phyloP scores from a whole-genome alignment of 1,140 invertebrate genomes.

The Nebria ingens region DNA sequence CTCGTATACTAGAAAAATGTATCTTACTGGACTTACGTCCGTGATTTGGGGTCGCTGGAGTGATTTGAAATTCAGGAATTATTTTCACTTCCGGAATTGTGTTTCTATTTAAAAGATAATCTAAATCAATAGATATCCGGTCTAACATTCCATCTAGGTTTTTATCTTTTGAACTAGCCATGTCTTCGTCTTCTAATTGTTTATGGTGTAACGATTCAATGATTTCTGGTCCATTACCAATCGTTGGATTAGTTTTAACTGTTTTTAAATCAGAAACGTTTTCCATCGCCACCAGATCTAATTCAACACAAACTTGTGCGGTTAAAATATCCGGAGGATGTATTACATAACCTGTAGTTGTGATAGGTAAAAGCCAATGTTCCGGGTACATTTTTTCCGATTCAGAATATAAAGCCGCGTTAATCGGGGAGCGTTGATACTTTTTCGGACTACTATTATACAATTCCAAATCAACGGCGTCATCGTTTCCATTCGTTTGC shows the following conservation, averaged over 20 bases:
- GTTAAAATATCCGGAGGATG: conserved; percentile 22
- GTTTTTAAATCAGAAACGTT: conserved; percentile 18
- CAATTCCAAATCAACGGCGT: conserved; percentile 14
- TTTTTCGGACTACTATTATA: conserved; percentile 14
- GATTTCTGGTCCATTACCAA: not conserved
- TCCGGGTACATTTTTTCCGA: not conserved
- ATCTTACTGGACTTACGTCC: conserved; percentile 3
- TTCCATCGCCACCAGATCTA: conserved; percentile 25
- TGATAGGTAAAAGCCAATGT: not conserved
- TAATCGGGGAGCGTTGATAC: not conserved
- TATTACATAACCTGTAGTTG: not conserved
- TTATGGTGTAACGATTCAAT: not conserved
- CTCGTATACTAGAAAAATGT: not conserved
- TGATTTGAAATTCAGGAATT: not conserved
- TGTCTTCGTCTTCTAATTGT: not conserved
- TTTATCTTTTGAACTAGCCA: conserved; percentile 22
- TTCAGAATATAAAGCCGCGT: not conserved
- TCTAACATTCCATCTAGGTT: conserved; percentile 49
- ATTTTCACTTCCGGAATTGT: conserved; percentile 22
- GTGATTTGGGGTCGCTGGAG: not conserved
- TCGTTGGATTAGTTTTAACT: not conserved
- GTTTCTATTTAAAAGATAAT: conserved; percentile 59
- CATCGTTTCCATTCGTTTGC: not conserved
- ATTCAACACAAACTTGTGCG: conserved; percentile 26
- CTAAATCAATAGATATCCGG: conserved; percentile 61